Conservation (phyloP, 1,140 invertebrate genomes). For the Trigoniulus corallinus region DNA sequence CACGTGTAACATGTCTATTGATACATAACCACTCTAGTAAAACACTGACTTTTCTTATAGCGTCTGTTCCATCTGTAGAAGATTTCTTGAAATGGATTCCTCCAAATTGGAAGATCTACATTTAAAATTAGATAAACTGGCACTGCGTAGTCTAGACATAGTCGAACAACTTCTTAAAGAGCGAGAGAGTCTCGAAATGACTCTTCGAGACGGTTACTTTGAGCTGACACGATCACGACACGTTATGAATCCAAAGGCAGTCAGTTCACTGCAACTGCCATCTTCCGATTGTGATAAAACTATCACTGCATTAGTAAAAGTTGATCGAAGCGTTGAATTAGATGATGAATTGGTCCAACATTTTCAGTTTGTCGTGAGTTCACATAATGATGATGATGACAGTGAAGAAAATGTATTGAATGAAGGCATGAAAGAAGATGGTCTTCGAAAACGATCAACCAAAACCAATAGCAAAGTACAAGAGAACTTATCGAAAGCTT, state of each 20-base stretch:
- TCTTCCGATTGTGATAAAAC: background rate
- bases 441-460: background rate
- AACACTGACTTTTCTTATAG: too few relatives aligned
- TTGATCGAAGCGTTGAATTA: background rate
- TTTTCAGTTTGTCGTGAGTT: background rate
- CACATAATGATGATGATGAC: background rate
- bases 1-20: too few relatives aligned
- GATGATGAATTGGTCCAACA: background rate
- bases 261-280: constrained; percentile 10
- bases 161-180: constrained; percentile 8
- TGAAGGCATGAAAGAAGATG: background rate
- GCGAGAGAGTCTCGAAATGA: constrained; percentile 6
- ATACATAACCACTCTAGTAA: too few relatives aligned
- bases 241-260: constrained; percentile 9
- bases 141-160: constrained; percentile 4
- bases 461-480: background rate
- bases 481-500: background rate
- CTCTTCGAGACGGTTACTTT: constrained; percentile 11
- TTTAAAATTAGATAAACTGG: constrained; percentile 9
- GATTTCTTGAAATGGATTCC: too few relatives aligned
- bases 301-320: background rate
- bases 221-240: constrained; percentile 12
- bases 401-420: background rate
- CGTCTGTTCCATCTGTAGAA: too few relatives aligned
- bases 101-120: background rate